phyloP scores from a whole-genome alignment of 2,797 vertebrate species.

The Sebastes minor region DNA sequence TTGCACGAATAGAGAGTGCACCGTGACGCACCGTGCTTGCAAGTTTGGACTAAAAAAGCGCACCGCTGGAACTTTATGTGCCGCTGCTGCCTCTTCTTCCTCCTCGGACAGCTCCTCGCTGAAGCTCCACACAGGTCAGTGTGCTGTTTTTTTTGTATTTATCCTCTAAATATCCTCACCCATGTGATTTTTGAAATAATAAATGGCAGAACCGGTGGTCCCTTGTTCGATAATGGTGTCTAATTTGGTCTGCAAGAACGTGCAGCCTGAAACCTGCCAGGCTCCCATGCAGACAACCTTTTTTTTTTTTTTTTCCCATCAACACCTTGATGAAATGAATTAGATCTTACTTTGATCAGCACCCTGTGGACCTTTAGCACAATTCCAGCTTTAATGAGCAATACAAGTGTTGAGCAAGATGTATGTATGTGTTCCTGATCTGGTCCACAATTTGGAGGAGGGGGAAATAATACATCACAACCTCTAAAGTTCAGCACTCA shows the following conservation, averaged over 20 bases:
- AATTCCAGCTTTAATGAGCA: constrained; percentile 17
- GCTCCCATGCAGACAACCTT: neutral
- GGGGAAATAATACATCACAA: neutral
- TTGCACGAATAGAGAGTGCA: neutral
- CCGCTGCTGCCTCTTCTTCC: constrained; percentile 5
- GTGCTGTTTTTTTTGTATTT: neutral
- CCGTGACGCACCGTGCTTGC: constrained; percentile 27
- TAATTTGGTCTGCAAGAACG: constrained; percentile 27
- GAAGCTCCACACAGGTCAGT: constrained; percentile 64
- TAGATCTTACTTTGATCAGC: constrained; percentile 13
- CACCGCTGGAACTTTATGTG: constrained; percentile 69
- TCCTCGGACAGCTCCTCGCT: constrained; percentile 35
- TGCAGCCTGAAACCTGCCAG: constrained; percentile 28
- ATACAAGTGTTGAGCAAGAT: constrained; percentile 2
- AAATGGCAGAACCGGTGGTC: neutral
- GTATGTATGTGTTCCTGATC: neutral
- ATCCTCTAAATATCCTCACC: neutral
- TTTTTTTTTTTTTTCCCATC: neutral
- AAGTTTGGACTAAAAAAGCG: constrained; percentile 70
- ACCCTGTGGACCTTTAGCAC: constrained; percentile 15
- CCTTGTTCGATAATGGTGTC: constrained; percentile 3
- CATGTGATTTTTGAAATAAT: neutral
- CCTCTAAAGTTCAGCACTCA: neutral
- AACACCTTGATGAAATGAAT: constrained; percentile 13
- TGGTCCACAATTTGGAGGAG: neutral